Percentiles rank a stretch among this genome's conserved stretches.
Evolutionary conservation across 1,140 invertebrate species (phyloP).

Genomic region (Drosophila tani): DNA sequence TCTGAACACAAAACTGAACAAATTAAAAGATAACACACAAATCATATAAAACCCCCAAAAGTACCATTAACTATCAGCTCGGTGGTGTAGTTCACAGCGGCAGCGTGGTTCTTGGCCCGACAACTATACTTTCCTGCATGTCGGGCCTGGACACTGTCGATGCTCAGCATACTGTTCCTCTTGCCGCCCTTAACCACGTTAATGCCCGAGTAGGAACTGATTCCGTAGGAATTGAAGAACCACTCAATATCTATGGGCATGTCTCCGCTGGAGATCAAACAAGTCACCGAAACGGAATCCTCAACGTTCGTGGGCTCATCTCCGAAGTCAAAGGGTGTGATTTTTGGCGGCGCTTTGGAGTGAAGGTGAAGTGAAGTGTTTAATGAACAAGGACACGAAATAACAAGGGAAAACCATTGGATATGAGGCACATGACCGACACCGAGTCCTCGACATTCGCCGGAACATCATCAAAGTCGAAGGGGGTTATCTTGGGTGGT

Average conservation of each 20-base stretch:
- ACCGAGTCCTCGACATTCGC: slow-evolving; percentile 92
- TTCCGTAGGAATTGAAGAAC: slow-evolving; percentile 90
- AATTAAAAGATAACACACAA: slow-evolving; percentile 31
- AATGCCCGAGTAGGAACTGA: slow-evolving; percentile 89
- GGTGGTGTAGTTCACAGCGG: slow-evolving; percentile 89
- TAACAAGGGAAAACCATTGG: slow-evolving; percentile 88
- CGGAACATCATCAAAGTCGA: slow-evolving; percentile 86
- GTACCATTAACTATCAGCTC: slow-evolving; percentile 90
- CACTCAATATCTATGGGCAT: slow-evolving; percentile 91
- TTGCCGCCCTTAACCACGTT: slow-evolving; percentile 90
- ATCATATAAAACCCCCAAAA: slow-evolving; percentile 40
- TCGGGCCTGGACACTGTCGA: slow-evolving; percentile 90
- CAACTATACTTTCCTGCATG: slow-evolving; percentile 94
- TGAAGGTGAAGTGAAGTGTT: not conserved
- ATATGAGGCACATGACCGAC: slow-evolving; percentile 90
- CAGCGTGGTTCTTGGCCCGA: slow-evolving; percentile 90
- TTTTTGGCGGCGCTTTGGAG: slow-evolving; percentile 89
- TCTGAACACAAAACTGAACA: slow-evolving; percentile 42
- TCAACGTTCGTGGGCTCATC: slow-evolving; percentile 92
- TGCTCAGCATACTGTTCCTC: slow-evolving; percentile 91
- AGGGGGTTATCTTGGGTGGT: slow-evolving; percentile 83
- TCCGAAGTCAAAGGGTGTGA: slow-evolving; percentile 91
- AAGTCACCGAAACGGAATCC: slow-evolving; percentile 91
- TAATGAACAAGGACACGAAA: slow-evolving; percentile 18
- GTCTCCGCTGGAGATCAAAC: slow-evolving; percentile 92